Conservation (phyloP, 2,113 vertebrate genomes). For the Isichthys henryi region DNA sequence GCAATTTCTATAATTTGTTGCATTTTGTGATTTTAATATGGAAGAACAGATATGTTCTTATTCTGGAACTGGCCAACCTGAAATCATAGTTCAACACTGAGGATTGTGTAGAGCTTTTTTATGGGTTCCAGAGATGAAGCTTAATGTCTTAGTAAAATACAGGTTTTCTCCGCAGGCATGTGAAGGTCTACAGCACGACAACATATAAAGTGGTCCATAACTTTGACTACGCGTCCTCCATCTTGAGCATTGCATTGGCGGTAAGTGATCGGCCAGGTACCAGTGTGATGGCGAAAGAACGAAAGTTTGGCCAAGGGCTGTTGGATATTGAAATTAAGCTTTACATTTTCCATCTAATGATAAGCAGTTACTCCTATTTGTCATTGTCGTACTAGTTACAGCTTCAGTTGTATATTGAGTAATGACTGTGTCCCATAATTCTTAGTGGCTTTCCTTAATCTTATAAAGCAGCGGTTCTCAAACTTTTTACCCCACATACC, state of each 20-base stretch:
- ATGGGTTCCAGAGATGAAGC: background rate
- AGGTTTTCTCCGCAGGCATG: conserved; percentile 65
- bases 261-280: conserved; percentile 60
- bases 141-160: background rate
- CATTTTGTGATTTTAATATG: background rate
- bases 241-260: conserved; percentile 84
- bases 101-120: background rate
- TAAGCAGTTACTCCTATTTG: background rate
- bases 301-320: background rate
- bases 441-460: background rate
- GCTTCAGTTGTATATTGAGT: background rate
- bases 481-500: background rate
- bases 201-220: conserved; percentile 93
- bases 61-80: background rate
- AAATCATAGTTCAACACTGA: background rate
- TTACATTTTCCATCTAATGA: background rate
- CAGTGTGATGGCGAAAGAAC: background rate
- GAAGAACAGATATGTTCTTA: background rate
- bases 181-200: conserved; percentile 91
- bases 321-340: background rate
- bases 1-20: background rate
- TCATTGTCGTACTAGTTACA: background rate
- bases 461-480: background rate
- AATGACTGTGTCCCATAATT: background rate
- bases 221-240: conserved; percentile 83